phyloP scores from a whole-genome alignment of 2,113 vertebrate species.

The Callopanchax toddi region DNA sequence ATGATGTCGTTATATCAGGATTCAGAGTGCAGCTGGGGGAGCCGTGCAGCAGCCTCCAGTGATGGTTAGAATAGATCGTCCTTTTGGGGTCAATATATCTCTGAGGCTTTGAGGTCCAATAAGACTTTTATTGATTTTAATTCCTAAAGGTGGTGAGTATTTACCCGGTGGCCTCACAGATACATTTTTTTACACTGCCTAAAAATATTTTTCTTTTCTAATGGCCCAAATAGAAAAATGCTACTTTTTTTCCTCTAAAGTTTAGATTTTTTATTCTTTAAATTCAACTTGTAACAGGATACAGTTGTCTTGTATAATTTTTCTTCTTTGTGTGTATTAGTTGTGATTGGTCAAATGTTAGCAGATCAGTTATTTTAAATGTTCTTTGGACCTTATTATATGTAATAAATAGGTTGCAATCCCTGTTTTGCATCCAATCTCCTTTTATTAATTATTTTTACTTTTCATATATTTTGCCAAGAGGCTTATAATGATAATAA shows the following conservation, averaged over 20 bases:
- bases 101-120: slow-evolving; percentile 10
- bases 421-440: neutral
- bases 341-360: too few relatives aligned
- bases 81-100: slow-evolving; percentile 50
- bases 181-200: neutral
- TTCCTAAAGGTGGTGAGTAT: slow-evolving; percentile 24
- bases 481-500: neutral
- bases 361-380: too few relatives aligned
- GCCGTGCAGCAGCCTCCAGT: slow-evolving; percentile 16
- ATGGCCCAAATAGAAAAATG: too few relatives aligned
- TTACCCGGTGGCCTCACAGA: slow-evolving; percentile 6
- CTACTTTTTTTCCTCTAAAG: too few relatives aligned
- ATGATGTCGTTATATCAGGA: slow-evolving; percentile 12
- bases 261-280: neutral
- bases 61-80: slow-evolving; percentile 43
- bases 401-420: too few relatives aligned
- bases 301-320: neutral
- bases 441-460: neutral
- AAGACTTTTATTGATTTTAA: slow-evolving; percentile 53
- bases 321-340: neutral
- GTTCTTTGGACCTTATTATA: too few relatives aligned
- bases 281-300: slow-evolving; percentile 20
- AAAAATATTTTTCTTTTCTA: neutral
- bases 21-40: slow-evolving; percentile 35
- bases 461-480: too few relatives aligned